Base-by-base conservation (phyloP, 2,888 invertebrate genomes). In the Malthinus flaveolus region DNA sequence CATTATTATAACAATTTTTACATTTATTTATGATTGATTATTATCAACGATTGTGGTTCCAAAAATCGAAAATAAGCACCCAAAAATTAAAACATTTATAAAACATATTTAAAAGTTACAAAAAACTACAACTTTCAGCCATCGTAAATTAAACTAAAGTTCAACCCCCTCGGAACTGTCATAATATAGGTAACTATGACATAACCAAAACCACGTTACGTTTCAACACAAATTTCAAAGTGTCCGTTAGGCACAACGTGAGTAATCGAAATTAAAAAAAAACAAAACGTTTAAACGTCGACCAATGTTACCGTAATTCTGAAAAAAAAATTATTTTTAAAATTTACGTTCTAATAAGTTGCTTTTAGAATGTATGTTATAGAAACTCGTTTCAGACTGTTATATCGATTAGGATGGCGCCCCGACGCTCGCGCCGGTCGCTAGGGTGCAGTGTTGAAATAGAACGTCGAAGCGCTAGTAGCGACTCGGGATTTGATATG, bases 351-450 rank as follows among this genome's bases (percentile, higher is more conserved):
- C 48, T 59, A 56, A 59, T 59, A 55, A 59, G 55, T 59, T 56
- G 59, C 37, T 59, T 50, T 54, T 59, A 54, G 54, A 63, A 66
- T 66, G 66, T 65, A 54, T 67, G 71, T 71, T 68, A 69, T 70
- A 71, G 68, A 71, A 72, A 72, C 70, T 70, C 68, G 73, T 72
- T 73, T 72, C 75, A 75, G 75, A 75, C 75, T 74, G 71, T 72
- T 71, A 73, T 75, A 75, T 75, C 75, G 75, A 75, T 73, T 71
- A 70, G 72, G 63, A 64, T 61, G 65, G 67, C 70, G 73, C 68
- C 70, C 72, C 66, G 72, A 70, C 71, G 70, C 64, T 63, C 66
- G 70, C 66, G 66, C 67, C 67, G 72, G 71, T 69, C 72, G 70
- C 70, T 69, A 68, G 69, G 69, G 70, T 70, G 68, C 69, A 71